Base-by-base conservation (phyloP, 2,113 vertebrate species). In the Gulo gulo region DNA sequence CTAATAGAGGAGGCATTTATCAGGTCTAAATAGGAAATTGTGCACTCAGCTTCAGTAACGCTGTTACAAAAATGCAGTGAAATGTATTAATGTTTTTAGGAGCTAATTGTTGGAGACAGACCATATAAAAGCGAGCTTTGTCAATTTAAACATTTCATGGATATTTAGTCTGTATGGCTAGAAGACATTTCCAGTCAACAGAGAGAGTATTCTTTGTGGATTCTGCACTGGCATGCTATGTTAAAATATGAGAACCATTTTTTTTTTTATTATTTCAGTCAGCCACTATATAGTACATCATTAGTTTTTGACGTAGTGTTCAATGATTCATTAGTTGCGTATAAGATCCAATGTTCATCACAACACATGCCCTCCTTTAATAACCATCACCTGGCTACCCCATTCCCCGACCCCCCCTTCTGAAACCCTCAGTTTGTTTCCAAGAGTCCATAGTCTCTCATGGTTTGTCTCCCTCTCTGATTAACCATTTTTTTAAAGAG, bases 201-300 rank as follows among this genome's bases (percentile, higher is more conserved):
- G 20, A 57, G 23, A 65, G 61, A 12, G 1, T 69, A 45, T 93
- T 88, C 31, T 18, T 82, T 94, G 31, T 59, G 34, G 34, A 90
- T 91, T 82, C 36, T 29, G 3, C 14, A 26, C 59, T 76, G 78
- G 3, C 61, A n/a, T 91, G 11, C 36, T 95, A 3, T 94, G 8
- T 79, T 74, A 95, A 98, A 94, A 59, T 76, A 55, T 36, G 42
- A 91, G 31, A 78, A 88, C 26, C 47, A 14, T 81, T 91, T 42
- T n/a, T 67, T 31, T 63, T 65, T 31, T 65, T 65, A 65, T 65
- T 31, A 65, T 65, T 65, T 31, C 63, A 65, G 29, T 31, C 13
- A 31, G 29, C 63, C 63, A 65, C 63, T 29, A 31, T 65, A 31
- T 61, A 61, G 9, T 26, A 61, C 9, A 61, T 63, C 61, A 63